Conservation (phyloP, 1,140 invertebrate genomes). For the Neomicropteryx cornuta region DNA sequence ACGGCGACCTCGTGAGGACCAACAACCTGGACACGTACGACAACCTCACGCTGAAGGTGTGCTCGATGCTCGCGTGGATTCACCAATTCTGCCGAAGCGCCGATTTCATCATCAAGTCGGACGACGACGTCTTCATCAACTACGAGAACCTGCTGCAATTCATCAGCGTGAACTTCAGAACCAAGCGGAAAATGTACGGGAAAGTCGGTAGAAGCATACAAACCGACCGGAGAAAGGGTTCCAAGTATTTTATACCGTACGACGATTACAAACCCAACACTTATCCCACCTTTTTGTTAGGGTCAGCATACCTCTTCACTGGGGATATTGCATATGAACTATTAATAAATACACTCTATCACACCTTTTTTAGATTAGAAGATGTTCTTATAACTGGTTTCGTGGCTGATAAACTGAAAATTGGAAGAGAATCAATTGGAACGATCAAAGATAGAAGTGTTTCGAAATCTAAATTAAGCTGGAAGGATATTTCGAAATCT, state of each 20-base stretch:
- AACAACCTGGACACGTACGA: slow-evolving; percentile 28
- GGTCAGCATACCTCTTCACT: slow-evolving; percentile 29
- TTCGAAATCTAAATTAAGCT: too few species aligned
- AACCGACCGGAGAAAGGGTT: slow-evolving; percentile 27
- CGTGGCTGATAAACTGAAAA: slow-evolving; percentile 25
- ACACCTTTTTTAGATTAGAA: slow-evolving; percentile 28
- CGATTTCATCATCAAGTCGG: slow-evolving; percentile 28
- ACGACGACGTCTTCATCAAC: slow-evolving; percentile 37
- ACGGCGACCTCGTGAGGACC: slow-evolving; percentile 12
- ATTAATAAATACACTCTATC: slow-evolving; percentile 19
- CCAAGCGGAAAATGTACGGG: slow-evolving; percentile 24
- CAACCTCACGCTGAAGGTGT: slow-evolving; percentile 32
- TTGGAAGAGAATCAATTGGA: too few species aligned
- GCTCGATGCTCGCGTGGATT: slow-evolving; percentile 29
- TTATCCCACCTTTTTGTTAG: slow-evolving; percentile 33
- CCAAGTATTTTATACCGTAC: slow-evolving; percentile 31
- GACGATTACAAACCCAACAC: slow-evolving; percentile 19
- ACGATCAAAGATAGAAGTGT: too few species aligned
- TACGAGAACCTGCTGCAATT: slow-evolving; percentile 26
- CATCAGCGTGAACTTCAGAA: slow-evolving; percentile 15
- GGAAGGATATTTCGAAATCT: too few species aligned
- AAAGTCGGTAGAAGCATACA: slow-evolving; percentile 28
- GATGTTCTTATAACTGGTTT: slow-evolving; percentile 37
- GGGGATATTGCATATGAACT: slow-evolving; percentile 18
- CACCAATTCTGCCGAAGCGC: slow-evolving; percentile 24